Base-by-base conservation (phyloP, 2,888 invertebrate species). In the Venustoraphidia nigricollis region DNA sequence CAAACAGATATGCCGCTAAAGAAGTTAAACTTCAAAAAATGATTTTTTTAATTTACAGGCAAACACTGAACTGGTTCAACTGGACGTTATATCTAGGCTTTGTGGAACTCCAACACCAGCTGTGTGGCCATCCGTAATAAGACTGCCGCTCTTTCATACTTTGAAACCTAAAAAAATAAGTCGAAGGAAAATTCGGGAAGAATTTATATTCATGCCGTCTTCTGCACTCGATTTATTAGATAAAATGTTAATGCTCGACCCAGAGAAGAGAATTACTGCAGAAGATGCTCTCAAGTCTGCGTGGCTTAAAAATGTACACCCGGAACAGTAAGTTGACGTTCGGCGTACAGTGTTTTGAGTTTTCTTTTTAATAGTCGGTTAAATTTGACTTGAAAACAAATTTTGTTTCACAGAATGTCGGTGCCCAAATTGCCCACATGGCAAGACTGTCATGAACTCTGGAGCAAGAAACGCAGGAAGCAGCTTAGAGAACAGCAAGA, bases 361-460 rank as follows among this genome's bases (percentile, higher is more conserved):
- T 50, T 46, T 45, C 11, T 46, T 34, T 42, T 11, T 44, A n/a
- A 51, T 41, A 45, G 44, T 50, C 41, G 48, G 6, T 27, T 27
- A 6, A 27, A 27, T 27, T 27, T 27, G 6, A 6, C 27, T 3
- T 17, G n/a, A 17, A 41, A 17, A 27, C 14, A 41, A n/a, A 14
- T 38, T 44, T 47, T 53, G 52, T 51, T 55, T 57, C 65, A 38
- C 64, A 89, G 89, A 67, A 88, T 90, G 82, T 74, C 82, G 45
- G 81, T 82, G 1, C 87, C 89, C 1, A 81, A 82, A 65, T 69
- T 97, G 54, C 96, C 96, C 1, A 89, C 85, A 35, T 91, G 91
- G 83, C 96, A 98, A 68, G 97, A 98, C 69, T 98, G 98, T 65
- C 97, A 98, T 71, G 98, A 98, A 68, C 75, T 98, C 62, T 98